Base-by-base conservation (phyloP, 2,888 invertebrate genomes). In the Agrotis clavis region DNA sequence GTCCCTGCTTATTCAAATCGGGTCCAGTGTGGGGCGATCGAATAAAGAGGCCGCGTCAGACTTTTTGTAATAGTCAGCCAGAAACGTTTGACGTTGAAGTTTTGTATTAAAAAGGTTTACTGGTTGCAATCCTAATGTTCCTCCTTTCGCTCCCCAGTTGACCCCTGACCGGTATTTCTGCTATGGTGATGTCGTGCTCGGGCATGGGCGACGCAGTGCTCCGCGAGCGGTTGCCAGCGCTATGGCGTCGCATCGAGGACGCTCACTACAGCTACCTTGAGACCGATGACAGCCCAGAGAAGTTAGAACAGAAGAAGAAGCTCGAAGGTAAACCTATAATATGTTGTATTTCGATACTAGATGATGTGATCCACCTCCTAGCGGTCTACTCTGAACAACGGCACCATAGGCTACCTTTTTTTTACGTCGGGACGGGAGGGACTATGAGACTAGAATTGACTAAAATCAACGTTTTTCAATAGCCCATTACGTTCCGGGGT, bases 251-350 rank as follows among this genome's bases (percentile, higher is more conserved):
- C 90, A 98, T 98, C 87, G 97, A 98, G 87, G 97, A 97, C 82
- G 97, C 97, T 66, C 98, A 98, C 95, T 97, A 98, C 94, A 97
- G 97, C 83, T 98, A 98, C 94, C 96, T 98, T 74, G 97, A 98
- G 90, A 97, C 98, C 35, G 98, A 98, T 87, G 98, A 98, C 89
- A 98, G 98, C 89, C 97, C 98, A 18, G 97, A 97, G 85, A 98
- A 98, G 91, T 93, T 98, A 65, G 97, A 98, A 79, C 97, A 98
- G 88, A 97, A 98, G 86, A 97, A 97, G 82, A 98, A 98, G 91
- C 93, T 98, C 41, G 98, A 98, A 97, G 98, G 98, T 98, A 92
- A 88, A 30, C 5, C n/a, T n/a, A n/a, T 6, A 35, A 35, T 35
- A 1, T 35, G 35, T 35, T 7, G 35, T 7, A 35, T 35, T 35